Evolutionary conservation across 2,113 vertebrate genomes (phyloP).

Genomic region (Meles meles): DNA sequence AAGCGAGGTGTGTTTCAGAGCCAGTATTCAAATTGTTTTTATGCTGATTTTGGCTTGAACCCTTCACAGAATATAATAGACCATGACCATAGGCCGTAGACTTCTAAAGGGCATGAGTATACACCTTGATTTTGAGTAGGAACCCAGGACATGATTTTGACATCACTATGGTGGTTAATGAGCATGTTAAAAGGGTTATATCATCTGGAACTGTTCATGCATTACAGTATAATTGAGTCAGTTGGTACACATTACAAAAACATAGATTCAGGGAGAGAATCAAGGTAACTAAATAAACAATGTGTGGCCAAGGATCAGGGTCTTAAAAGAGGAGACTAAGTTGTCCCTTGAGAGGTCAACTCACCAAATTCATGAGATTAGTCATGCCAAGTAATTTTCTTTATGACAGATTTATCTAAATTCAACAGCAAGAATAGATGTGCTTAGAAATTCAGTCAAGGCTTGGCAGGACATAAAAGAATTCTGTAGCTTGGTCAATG

Average conservation of each 20-base stretch:
- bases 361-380: neutral
- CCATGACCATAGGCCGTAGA: neutral
- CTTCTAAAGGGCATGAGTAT: neutral
- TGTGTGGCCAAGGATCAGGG: neutral
- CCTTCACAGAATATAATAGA: neutral
- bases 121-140: neutral
- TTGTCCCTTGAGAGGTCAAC: neutral
- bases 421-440: slow-evolving; percentile 4
- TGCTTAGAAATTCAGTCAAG: slow-evolving; percentile 27
- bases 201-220: slow-evolving; percentile 1
- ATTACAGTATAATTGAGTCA: slow-evolving; percentile 2
- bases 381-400: neutral
- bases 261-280: neutral
- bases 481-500: neutral
- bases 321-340: neutral
- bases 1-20: neutral
- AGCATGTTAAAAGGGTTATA: slow-evolving; percentile 22
- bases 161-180: slow-evolving; percentile 33
- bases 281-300: neutral
- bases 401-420: neutral
- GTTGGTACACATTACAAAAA: neutral
- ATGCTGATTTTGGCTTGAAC: neutral
- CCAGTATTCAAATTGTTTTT: slow-evolving; percentile 18
- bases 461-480: neutral
- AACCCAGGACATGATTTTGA: neutral